Percentiles rank a stretch among this genome's conserved stretches.
phyloP scores from a whole-genome alignment of 2,797 vertebrate genomes.

The Gephyroberyx darwinii region DNA sequence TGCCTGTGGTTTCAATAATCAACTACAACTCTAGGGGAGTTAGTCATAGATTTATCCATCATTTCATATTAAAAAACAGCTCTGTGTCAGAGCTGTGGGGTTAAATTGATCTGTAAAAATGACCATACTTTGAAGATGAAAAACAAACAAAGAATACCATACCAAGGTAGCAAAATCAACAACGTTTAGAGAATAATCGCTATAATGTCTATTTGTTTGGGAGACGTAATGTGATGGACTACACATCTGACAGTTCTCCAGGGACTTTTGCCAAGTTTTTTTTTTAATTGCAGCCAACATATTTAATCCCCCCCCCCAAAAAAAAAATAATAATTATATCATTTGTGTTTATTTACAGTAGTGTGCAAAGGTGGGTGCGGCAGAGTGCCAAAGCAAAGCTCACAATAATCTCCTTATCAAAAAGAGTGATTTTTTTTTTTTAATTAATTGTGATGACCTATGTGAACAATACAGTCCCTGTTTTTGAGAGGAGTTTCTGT shows the following conservation, averaged over 20 bases:
- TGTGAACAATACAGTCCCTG: too few species aligned
- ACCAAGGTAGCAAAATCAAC: constrained; percentile 4
- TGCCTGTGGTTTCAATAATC: constrained; percentile 18
- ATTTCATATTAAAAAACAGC: constrained; percentile 21
- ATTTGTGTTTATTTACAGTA: too few species aligned
- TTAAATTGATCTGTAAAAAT: neutral
- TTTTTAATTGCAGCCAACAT: too few species aligned
- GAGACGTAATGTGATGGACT: neutral
- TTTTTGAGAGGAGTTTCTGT: too few species aligned
- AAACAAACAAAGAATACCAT: neutral
- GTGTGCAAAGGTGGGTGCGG: too few species aligned
- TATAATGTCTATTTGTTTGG: neutral
- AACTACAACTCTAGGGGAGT: constrained; percentile 14
- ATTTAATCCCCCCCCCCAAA: too few species aligned
- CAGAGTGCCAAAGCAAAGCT: too few species aligned
- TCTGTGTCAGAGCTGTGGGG: constrained; percentile 3
- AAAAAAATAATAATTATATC: too few species aligned
- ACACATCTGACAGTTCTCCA: neutral
- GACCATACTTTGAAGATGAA: neutral
- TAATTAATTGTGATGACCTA: too few species aligned
- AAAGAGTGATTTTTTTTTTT: too few species aligned
- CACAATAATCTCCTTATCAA: too few species aligned
- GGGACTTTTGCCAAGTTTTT: too few species aligned
- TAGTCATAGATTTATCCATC: constrained; percentile 1
- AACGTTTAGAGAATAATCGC: constrained; percentile 17